phyloP scores from a whole-genome alignment of 2,888 invertebrate species.

The Trachelus stipa region DNA sequence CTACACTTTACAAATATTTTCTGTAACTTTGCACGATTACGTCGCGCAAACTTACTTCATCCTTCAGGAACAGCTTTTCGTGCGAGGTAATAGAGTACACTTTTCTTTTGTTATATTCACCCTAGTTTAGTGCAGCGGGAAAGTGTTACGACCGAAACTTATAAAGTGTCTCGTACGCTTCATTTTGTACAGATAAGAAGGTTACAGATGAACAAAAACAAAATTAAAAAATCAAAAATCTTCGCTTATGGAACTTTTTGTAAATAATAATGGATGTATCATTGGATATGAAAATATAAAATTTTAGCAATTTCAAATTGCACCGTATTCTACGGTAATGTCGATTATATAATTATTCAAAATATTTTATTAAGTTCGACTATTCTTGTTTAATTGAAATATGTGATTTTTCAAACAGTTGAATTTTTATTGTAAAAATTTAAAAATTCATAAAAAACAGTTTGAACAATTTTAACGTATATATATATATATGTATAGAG shows the following conservation, averaged over 20 bases:
- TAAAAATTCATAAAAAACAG: no score
- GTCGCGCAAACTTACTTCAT: not conserved
- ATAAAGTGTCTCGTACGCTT: not conserved
- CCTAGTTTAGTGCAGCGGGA: not conserved
- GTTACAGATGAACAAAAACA: no score
- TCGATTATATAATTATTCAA: no score
- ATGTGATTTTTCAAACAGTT: no score
- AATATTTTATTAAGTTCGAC: no score
- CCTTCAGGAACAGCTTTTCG: not conserved
- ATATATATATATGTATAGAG: no score
- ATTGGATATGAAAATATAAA: not conserved
- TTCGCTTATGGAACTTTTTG: not conserved
- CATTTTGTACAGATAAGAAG: not conserved
- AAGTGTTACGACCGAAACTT: not conserved
- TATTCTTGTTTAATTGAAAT: no score
- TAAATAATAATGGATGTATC: not conserved
- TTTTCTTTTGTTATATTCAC: not conserved
- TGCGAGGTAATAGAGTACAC: not conserved
- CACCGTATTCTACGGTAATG: no score
- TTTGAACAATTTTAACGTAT: no score
- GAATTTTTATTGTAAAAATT: no score
- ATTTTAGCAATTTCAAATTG: not conserved
- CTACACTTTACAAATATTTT: not conserved
- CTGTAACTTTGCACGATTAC: not conserved
- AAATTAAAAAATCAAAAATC: not conserved